Evolutionary conservation across 2,888 invertebrate genomes (phyloP), one percentile per base, ranked within the genome.

Genomic region (Carcina quercana): DNA sequence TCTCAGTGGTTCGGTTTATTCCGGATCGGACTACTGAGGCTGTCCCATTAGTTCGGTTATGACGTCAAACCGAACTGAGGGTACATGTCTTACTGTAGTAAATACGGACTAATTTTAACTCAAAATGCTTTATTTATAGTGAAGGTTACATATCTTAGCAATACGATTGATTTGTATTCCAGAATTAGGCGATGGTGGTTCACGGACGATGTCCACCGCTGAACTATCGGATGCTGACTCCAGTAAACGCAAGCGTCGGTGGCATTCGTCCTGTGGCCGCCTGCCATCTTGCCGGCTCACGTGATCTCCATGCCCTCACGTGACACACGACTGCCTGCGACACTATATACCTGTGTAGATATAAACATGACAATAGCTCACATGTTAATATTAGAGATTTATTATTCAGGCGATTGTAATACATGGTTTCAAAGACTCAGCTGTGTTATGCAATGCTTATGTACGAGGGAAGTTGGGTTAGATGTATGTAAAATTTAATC

Each of bases 201-300:
- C 82, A 2, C 71, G 80, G 11, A 83, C 82, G 3, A 41, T 83
- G 53, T 80, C 80, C 0, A 80, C 82, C 1, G 83, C 83, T 0
- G 80, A 82, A 50, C 47, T 82, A n/a, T 82, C 80, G 0, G 80
- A 79, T 47, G 73, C 62, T 12, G 74, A 64, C 21, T 75, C 78
- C 6, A 51, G 62, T 13, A 68, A 59, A 2, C 70, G 70, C 49
- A 83, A 83, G 56, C 65, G 69, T 0, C 72, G 82, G 30, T 83
- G 83, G 83, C 79, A 80, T 47, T 80, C 80, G 2, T 74, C 80
- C 1, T 83, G 83, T 57, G 82, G 78, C 25, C 74, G 82, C 2
- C 59, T 82, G 40, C 79, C 80, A 0, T 63, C 75, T 0, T 83
- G 82, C 50, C 67, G 78, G 5, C 76, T 82, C 54, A 76, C 79